Base-by-base conservation (phyloP, 1,140 invertebrate genomes). In the Oedothorax gibbosus region DNA sequence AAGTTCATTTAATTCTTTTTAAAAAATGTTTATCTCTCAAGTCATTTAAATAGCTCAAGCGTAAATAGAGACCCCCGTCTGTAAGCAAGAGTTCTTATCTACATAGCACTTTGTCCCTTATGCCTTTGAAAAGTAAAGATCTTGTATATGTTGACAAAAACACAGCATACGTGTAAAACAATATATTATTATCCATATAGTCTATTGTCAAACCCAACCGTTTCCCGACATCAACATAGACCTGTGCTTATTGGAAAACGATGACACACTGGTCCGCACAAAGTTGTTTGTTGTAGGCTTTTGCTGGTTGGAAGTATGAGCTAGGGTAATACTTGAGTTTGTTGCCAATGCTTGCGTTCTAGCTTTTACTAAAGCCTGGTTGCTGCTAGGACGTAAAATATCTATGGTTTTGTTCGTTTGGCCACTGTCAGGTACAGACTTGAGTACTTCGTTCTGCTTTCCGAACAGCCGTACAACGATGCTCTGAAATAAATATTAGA, bases 261-360 rank as follows among this genome's bases (percentile, higher is more conserved):
- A 75, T 64, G 83, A 78, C n/a, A 86, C 77, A 71, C 77, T 86
- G 15, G 85, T 86, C 78, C 76, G 80, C 20, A 81, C 85, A 76
- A 86, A 86, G 62, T 86, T 86, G 51, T 62, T 80, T 8, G 69
- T 71, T 8, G 69, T 71, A 18, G 78, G 56, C 60, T 73, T 80
- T 51, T 79, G 69, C 49, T 73, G 14, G 75, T 56, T 78, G n/a
- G 77, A 65, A 11, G 85, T 21, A 68, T 86, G 85, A 56, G 85
- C 71, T 64, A 86, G 54, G 18, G 85, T 71, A 68, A 86, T 75
- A 75, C 62, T 81, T 35, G 77, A 78, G 54, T 64, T 86, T 18
- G 77, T 51, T 51, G 71, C 35, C 20, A 80, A 51, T 35, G 85
- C 60, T 60, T 86, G 85, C 10, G 62, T 75, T 65, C 71, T 57